A percentile compares a stretch with the other conserved stretches of the same genome.
Conservation (phyloP, 2,797 vertebrate genomes). For the Champsocephalus gunnari region DNA sequence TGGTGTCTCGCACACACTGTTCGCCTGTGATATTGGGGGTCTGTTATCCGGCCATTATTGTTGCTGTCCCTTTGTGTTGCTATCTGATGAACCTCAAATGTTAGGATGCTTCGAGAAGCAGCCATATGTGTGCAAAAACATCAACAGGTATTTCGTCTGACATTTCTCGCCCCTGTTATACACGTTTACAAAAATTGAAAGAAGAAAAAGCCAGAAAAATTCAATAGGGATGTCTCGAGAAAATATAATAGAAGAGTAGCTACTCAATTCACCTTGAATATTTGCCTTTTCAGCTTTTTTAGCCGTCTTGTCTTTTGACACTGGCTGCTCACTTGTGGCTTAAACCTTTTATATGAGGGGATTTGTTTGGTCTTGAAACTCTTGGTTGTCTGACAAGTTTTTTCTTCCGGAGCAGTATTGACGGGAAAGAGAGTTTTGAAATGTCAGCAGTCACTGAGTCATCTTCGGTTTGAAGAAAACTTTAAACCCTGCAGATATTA, state of each 20-base stretch:
- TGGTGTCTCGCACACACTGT: slow-evolving; percentile 29
- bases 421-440: slow-evolving; percentile 26
- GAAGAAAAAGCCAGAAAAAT: background rate
- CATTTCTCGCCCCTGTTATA: slow-evolving; percentile 18
- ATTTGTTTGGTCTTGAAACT: slow-evolving; percentile 57
- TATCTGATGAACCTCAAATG: slow-evolving; percentile 49
- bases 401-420: slow-evolving; percentile 15
- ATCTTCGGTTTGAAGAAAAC: slow-evolving; percentile 42
- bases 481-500: slow-evolving; percentile 32
- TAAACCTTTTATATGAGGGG: slow-evolving; percentile 19
- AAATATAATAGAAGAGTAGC: too few relatives aligned
- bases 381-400: slow-evolving; percentile 8
- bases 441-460: slow-evolving; percentile 51
- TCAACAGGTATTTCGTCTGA: slow-evolving; percentile 15
- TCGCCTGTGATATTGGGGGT: slow-evolving; percentile 21
- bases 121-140: background rate
- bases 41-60: slow-evolving; percentile 26
- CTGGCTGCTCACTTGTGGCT: slow-evolving; percentile 9
- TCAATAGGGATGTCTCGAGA: background rate
- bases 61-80: slow-evolving; percentile 22
- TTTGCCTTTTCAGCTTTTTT: slow-evolving; percentile 13
- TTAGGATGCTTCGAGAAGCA: background rate
- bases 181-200: background rate
- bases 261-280: too few relatives aligned
- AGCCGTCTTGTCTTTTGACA: slow-evolving; percentile 14